A percentile compares a stretch with the other conserved stretches of the same genome.
These are phyloP conservation scores for Melanargia galathea DNA, from an alignment of 2,888 invertebrate species.

Conservation along the genomic window DNA sequence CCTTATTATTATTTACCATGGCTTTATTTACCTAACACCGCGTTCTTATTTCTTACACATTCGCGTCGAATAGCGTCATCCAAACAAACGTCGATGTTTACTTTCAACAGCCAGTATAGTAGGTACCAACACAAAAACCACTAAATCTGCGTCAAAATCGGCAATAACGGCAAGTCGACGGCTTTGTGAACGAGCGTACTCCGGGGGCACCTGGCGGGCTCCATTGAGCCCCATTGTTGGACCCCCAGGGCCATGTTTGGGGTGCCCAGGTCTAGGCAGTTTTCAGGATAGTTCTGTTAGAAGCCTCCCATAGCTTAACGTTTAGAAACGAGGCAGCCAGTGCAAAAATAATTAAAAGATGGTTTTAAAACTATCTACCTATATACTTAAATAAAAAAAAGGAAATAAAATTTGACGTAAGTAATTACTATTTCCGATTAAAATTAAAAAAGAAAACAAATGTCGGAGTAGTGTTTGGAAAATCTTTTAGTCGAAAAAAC, in stretches of 20 bases:
- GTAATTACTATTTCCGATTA: no score
- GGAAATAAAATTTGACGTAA: no score
- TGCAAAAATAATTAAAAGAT: no score
- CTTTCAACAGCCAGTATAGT: slow-evolving; percentile 8
- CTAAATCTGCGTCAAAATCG: slow-evolving; percentile 31
- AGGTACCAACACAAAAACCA: slow-evolving; percentile 16
- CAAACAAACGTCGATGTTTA: slow-evolving; percentile 20
- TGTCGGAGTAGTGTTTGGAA: no score
- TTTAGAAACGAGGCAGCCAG: not conserved
- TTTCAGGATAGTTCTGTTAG: not conserved
- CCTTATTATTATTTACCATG: no score
- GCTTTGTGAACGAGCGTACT: slow-evolving; percentile 31
- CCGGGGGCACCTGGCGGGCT: slow-evolving; percentile 35
- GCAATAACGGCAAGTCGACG: slow-evolving; percentile 32
- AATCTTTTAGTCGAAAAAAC: no score
- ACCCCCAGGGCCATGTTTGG: not conserved
- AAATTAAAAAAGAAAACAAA: no score
- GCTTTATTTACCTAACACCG: not conserved
- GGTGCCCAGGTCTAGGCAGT: not conserved
- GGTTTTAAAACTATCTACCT: no score
- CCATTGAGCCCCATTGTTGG: slow-evolving; percentile 28
- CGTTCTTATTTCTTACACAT: not conserved
- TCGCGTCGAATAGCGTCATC: not conserved
- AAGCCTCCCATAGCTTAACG: not conserved
- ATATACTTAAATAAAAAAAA: no score